Evolutionary conservation across 2,797 vertebrate species (phyloP), one percentile per base, ranked within the genome.

Genomic region (Cuniculus paca): DNA sequence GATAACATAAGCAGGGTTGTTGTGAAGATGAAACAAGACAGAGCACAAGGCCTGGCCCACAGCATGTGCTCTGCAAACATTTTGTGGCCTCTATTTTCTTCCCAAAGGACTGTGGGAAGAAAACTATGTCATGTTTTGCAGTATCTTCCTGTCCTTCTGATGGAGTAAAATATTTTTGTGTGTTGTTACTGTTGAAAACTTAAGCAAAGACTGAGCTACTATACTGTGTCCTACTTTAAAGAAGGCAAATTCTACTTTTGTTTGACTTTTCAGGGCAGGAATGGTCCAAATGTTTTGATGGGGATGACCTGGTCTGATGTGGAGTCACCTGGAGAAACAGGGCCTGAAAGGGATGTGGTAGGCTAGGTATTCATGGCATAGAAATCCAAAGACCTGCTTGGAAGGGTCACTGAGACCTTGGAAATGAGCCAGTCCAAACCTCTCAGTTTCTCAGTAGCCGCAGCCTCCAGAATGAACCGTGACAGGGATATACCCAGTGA

Each of bases 131-230:
- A 1, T 31, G 5, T 80, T 50, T 90, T 78, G 20, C 2, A n/a
- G 24, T 50, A 16, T 60, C 82, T 88, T 74, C 28, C 74, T 89
- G 48, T 74, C 1, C 10, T 60, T 14, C 13, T 72, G 58, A 39
- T 17, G 14, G 24, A 48, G 14, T 52, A 34, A 72, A 83, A 61
- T 48, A 52, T 14, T 70, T 79, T 48, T 22, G 31, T 85, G 60
- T 10, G 10, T 13, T 63, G 10, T 39, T 92, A 42, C 42, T 93
- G 42, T 65, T 74, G 89, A 93, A 82, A 52, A 6, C 17, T 54
- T 68, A 81, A 85, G 80, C 39, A 87, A 60, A 95, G 85, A 60
- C n/a, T 26, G 14, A 81, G 50, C n/a, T 61, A 26, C 52, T 86
- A 0, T 42, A 45, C 9, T 58, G 6, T 74, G 58, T 61, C 20